Evolutionary conservation across 2,888 invertebrate species (phyloP).

Genomic region (Barypeithes pellucidus): DNA sequence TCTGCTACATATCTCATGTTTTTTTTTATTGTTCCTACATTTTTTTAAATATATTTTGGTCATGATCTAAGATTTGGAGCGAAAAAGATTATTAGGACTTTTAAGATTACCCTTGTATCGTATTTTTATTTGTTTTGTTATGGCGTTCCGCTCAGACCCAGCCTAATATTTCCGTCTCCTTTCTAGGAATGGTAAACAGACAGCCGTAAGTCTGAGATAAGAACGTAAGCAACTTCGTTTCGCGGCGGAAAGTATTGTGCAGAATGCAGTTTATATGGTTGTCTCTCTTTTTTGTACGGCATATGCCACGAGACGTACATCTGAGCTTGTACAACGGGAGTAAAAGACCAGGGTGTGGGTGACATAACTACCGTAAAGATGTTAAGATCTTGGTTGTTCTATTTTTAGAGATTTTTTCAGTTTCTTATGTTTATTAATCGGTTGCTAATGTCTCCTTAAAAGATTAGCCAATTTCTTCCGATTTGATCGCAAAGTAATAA

Average conservation of each 20-base stretch:
- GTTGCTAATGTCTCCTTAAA: slow-evolving; percentile 56
- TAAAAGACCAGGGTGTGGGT: slow-evolving; percentile 10
- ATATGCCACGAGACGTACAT: neutral
- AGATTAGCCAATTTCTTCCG: slow-evolving; percentile 35
- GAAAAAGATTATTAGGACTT: neutral
- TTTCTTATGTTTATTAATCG: slow-evolving; percentile 58
- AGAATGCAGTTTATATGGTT: neutral
- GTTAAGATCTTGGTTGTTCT: slow-evolving; percentile 52
- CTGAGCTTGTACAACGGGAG: neutral
- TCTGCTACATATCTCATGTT: neutral
- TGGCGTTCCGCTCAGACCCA: neutral
- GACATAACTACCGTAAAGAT: slow-evolving; percentile 18
- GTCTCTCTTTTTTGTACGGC: neutral
- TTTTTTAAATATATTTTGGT: no score
- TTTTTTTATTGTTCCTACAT: neutral
- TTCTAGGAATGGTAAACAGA: neutral
- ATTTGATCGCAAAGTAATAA: slow-evolving; percentile 22
- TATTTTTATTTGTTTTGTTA: neutral
- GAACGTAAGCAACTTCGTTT: neutral
- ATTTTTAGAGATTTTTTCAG: slow-evolving; percentile 58
- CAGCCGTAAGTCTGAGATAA: neutral
- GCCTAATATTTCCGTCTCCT: neutral
- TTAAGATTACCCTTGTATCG: neutral
- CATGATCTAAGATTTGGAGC: neutral
- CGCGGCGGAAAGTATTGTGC: no score